A percentile compares a stretch with the other conserved stretches of the same genome.
Conservation (phyloP, 2,888 invertebrate genomes). For the Ommatoiulus sabulosus region DNA sequence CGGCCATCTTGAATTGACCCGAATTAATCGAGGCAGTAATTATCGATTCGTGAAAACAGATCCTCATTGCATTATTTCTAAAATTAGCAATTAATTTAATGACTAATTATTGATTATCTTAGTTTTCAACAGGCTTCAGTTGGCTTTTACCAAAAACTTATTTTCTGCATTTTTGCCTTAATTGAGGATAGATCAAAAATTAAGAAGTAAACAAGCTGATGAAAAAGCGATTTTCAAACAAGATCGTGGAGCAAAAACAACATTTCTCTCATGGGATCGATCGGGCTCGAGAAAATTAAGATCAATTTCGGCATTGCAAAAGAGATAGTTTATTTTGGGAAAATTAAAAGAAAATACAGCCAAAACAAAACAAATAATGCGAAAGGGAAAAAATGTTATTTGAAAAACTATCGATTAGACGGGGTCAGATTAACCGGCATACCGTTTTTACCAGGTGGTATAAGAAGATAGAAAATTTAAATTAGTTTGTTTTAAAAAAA, state of each 20-base stretch:
- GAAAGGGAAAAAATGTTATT: no score
- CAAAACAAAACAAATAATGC: no score
- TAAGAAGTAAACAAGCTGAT: background rate
- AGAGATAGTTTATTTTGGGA: background rate
- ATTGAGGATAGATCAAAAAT: no score
- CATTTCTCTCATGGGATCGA: background rate
- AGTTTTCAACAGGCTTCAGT: background rate
- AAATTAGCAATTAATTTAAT: conserved; percentile 25
- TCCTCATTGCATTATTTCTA: background rate
- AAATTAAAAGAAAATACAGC: conserved; percentile 5
- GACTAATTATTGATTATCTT: conserved; percentile 3
- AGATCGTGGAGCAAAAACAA: conserved; percentile 21
- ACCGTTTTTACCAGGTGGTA: no score
- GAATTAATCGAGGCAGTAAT: background rate
- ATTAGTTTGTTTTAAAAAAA: no score
- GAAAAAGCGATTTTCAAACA: conserved; percentile 4
- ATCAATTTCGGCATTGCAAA: background rate
- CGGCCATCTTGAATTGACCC: conserved; percentile 20
- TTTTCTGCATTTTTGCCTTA: no score
- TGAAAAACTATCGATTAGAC: no score
- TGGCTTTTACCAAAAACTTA: no score
- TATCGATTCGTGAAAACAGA: background rate
- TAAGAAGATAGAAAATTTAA: no score
- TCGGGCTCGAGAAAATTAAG: background rate
- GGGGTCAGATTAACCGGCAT: no score